Evolutionary conservation across 2,113 vertebrate genomes (phyloP), one percentile per base, ranked within the genome.

Genomic region (Corythornis vintsioides): DNA sequence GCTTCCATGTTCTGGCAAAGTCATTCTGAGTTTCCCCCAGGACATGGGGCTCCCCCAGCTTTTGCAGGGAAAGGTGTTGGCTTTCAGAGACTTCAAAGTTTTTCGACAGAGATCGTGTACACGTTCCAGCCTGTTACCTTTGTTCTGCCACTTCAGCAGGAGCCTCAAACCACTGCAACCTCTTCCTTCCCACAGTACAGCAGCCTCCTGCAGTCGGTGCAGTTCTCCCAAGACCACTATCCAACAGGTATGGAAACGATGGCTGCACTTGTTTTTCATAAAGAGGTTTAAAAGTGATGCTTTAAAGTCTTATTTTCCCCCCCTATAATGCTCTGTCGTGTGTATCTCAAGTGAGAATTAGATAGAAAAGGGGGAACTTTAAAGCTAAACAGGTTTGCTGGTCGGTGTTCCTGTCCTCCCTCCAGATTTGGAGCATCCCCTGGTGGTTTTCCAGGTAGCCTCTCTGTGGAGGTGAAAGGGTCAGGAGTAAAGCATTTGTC

Each of bases 191-290:
- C 96, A 80, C 96, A 95, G 11, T 96, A 93, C 15, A 94, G 69
- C 81, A 87, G 89, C 86, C 97, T 95, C 75, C 56, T 89, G 43
- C 84, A 96, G 78, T 91, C 95, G 56, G n/a, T 86, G 56, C 97
- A 97, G 55, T 97, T 94, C 95, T 96, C 92, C 5, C 96, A 97
- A 87, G 94, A 89, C 94, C 97, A 88, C 96, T 98, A 93, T 88
- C 86, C 97, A 59, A 61, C 97, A 98, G 97, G 98, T 98, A 94
- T 84, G 93, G 89, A 77, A 94, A 86, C 38, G 13, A 84, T 71
- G 94, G 66, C 77, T 90, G 63, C 72, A 89, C 52, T 43, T 94
- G 60, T 15, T 86, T 83, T 93, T 88, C 84, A 56, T 66, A 90
- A 94, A 83, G 52, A 22, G 79, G 38, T 79, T 92, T 94, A 8